Evolutionary conservation across 2,113 vertebrate genomes (phyloP).

Genomic region (Notothenia coriiceps): DNA sequence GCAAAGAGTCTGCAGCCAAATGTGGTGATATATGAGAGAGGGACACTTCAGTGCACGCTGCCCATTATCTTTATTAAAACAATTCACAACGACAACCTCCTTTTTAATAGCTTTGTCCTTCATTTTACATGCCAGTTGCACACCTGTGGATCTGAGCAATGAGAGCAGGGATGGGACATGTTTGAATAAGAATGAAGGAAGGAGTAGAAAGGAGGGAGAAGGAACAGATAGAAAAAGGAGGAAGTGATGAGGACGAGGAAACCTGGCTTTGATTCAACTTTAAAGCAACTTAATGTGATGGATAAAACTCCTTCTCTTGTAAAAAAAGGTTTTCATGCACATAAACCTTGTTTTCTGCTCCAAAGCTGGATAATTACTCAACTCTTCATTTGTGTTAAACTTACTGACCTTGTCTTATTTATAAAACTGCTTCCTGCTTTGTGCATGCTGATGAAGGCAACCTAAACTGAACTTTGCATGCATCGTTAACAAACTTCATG

Average conservation of each 20-base stretch:
- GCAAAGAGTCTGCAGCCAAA: no score
- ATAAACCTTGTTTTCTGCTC: no score
- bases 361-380: background rate
- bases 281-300: no score
- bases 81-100: background rate
- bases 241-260: no score
- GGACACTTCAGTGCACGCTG: background rate
- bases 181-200: no score
- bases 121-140: background rate
- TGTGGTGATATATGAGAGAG: background rate
- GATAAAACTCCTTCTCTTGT: no score
- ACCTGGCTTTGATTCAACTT: no score
- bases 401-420: background rate
- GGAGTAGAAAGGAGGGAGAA: no score
- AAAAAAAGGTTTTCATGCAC: no score
- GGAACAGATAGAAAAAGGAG: no score
- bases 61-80: background rate
- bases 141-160: background rate
- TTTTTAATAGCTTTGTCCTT: background rate
- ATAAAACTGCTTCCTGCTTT: background rate
- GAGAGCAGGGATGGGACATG: no score
- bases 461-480: background rate
- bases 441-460: background rate
- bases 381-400: background rate
- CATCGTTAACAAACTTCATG: no score